Evolutionary conservation across 1,140 invertebrate genomes (phyloP).

Genomic region (Panulirus ornatus): DNA sequence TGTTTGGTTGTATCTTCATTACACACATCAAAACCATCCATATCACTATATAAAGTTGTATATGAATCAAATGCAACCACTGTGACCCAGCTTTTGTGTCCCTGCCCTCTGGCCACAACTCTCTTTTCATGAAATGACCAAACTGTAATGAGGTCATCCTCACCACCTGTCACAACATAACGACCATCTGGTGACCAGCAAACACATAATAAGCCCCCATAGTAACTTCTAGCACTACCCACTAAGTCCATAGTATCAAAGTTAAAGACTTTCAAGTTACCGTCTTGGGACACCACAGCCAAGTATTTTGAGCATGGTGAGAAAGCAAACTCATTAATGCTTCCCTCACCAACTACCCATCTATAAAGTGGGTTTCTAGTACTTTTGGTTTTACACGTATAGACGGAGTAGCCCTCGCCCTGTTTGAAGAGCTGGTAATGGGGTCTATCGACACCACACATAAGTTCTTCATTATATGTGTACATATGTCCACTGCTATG

Average conservation of each 20-base stretch:
- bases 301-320: conserved; percentile 95
- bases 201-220: conserved; percentile 95
- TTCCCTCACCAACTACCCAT: conserved; percentile 90
- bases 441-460: conserved; percentile 89
- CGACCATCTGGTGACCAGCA: conserved; percentile 98
- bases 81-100: conserved; percentile 95
- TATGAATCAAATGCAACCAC: conserved; percentile 98
- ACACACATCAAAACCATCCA: conserved; percentile 76
- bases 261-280: conserved; percentile 96
- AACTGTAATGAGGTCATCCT: conserved; percentile 99
- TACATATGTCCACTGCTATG: conserved; percentile 98
- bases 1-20: conserved; percentile 71
- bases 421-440: conserved; percentile 97
- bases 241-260: conserved; percentile 98
- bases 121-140: conserved; percentile 95
- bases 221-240: conserved; percentile 94
- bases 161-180: conserved; percentile 97
- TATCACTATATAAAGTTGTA: conserved; percentile 83
- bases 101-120: conserved; percentile 96
- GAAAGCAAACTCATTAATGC: conserved; percentile 98
- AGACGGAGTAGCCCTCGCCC: conserved; percentile 95
- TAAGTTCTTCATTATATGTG: conserved; percentile 97
- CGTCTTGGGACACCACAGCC: conserved; percentile 96
- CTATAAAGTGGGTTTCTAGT: conserved; percentile 93
- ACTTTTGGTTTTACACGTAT: conserved; percentile 97